These are phyloP conservation scores for Calliopum simillimum DNA, from an alignment of 2,888 invertebrate genomes.

Conservation along the genomic window DNA sequence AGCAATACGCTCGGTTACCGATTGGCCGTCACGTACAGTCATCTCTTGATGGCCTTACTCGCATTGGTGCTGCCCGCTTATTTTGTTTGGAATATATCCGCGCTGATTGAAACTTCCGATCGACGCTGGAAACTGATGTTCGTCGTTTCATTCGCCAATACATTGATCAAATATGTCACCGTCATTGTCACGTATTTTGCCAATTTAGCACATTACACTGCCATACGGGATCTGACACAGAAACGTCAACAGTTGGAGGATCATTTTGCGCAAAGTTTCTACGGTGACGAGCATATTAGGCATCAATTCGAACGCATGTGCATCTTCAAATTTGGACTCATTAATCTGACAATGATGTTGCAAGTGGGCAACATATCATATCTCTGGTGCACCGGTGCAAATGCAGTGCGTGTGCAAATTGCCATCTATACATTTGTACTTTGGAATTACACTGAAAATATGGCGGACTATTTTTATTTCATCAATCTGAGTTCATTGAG, in stretches of 20 bases:
- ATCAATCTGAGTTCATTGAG: constrained; percentile 53
- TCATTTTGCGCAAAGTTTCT: constrained; percentile 44
- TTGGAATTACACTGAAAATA: constrained; percentile 61
- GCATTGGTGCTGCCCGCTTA: constrained; percentile 53
- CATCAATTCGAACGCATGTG: constrained; percentile 51
- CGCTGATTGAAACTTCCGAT: constrained; percentile 48
- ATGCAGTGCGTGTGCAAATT: constrained; percentile 49
- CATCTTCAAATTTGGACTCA: constrained; percentile 54
- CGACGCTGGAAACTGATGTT: constrained; percentile 51
- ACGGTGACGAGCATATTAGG: constrained; percentile 38
- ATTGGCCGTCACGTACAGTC: constrained; percentile 49
- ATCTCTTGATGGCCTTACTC: constrained; percentile 49
- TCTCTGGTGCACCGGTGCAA: constrained; percentile 35
- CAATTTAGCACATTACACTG: constrained; percentile 51
- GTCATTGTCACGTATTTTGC: constrained; percentile 56
- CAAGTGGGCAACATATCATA: constrained; percentile 53
- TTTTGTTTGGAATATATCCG: constrained; percentile 50
- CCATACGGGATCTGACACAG: constrained; percentile 49
- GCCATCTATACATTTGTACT: constrained; percentile 55
- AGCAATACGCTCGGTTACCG: constrained; percentile 39
- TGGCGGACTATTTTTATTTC: constrained; percentile 59
- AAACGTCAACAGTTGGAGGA: constrained; percentile 51
- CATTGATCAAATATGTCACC: constrained; percentile 55
- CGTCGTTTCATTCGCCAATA: constrained; percentile 54
- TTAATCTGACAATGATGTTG: constrained; percentile 56